Percentiles rank a stretch among this genome's conserved stretches.
Evolutionary conservation across 1,140 invertebrate species (phyloP).

Genomic region (Drosophila guanche): DNA sequence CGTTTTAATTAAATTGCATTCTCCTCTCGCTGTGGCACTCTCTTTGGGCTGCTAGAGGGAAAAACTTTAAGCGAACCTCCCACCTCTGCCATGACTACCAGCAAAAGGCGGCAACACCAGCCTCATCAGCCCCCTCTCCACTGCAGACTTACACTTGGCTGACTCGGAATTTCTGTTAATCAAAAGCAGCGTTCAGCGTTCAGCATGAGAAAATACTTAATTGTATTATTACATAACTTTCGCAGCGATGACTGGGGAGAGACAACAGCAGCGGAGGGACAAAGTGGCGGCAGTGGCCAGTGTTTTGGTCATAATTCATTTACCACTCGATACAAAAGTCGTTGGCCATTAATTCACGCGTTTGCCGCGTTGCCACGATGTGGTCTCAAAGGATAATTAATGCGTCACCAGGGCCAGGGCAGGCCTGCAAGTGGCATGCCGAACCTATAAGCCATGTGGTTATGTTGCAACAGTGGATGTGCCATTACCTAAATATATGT

Average conservation of each 20-base stretch:
- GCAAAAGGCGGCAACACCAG: too few species aligned
- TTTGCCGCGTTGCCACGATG: constrained; percentile 31
- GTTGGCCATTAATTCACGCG: constrained; percentile 68
- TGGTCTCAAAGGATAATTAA: constrained; percentile 76
- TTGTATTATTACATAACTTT: constrained; percentile 79
- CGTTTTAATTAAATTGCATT: constrained; percentile 79
- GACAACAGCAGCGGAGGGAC: background rate
- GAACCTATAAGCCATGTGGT: background rate
- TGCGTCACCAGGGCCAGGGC: constrained; percentile 54
- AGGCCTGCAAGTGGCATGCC: constrained; percentile 1
- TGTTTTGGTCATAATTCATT: constrained; percentile 54
- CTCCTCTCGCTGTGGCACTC: constrained; percentile 39
- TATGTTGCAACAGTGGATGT: background rate
- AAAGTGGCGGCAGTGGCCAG: background rate
- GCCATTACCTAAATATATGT: background rate
- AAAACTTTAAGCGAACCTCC: constrained; percentile 18
- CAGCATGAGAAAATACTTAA: constrained; percentile 61
- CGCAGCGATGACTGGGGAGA: constrained; percentile 6
- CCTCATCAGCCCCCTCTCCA: background rate
- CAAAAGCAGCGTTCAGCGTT: constrained; percentile 68
- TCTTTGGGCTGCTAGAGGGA: constrained; percentile 11
- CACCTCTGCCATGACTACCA: background rate
- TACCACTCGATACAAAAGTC: constrained; percentile 61
- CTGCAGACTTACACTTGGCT: constrained; percentile 37
- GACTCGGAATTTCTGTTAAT: constrained; percentile 71